Conservation (phyloP, 92 coral and sea anemone genomes). For the Actinernus sp. region DNA sequence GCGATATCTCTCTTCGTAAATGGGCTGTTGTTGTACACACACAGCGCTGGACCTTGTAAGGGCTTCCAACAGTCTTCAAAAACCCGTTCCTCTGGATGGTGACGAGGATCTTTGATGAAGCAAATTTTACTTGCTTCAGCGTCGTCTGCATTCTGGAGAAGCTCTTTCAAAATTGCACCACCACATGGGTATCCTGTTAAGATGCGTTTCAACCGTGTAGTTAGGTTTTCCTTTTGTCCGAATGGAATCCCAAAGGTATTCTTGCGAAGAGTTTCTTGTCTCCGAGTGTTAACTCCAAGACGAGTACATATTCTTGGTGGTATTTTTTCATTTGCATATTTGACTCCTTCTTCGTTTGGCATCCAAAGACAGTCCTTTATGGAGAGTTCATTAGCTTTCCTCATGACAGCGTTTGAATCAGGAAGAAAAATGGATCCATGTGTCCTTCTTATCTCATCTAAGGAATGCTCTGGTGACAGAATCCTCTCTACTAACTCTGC, state of each 20-base stretch:
- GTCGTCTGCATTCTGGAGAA: slow-evolving; percentile 81
- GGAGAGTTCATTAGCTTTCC: slow-evolving; percentile 37
- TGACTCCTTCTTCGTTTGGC: slow-evolving; percentile 45
- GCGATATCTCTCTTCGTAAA: slow-evolving; percentile 67
- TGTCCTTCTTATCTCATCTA: neutral
- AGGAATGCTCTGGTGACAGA: too few species aligned
- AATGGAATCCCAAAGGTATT: slow-evolving; percentile 31
- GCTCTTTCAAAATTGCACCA: slow-evolving; percentile 67
- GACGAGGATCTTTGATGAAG: slow-evolving; percentile 68
- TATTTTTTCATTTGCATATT: slow-evolving; percentile 21
- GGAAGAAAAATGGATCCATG: slow-evolving; percentile 48
- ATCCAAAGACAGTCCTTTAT: slow-evolving; percentile 71
- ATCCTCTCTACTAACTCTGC: too few species aligned
- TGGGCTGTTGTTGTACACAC: slow-evolving; percentile 84
- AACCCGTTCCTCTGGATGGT: slow-evolving; percentile 41
- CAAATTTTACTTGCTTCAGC: slow-evolving; percentile 70
- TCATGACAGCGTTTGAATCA: slow-evolving; percentile 44
- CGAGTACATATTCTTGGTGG: slow-evolving; percentile 26
- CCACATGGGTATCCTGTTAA: slow-evolving; percentile 65
- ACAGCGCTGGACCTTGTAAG: slow-evolving; percentile 88
- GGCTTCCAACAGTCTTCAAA: slow-evolving; percentile 79
- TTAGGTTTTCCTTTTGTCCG: slow-evolving; percentile 66
- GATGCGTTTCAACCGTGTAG: slow-evolving; percentile 57
- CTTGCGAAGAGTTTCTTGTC: slow-evolving; percentile 28
- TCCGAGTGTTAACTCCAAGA: slow-evolving; percentile 63